Evolutionary conservation across 2,113 vertebrate species (phyloP).

Genomic region (Corapipo altera): DNA sequence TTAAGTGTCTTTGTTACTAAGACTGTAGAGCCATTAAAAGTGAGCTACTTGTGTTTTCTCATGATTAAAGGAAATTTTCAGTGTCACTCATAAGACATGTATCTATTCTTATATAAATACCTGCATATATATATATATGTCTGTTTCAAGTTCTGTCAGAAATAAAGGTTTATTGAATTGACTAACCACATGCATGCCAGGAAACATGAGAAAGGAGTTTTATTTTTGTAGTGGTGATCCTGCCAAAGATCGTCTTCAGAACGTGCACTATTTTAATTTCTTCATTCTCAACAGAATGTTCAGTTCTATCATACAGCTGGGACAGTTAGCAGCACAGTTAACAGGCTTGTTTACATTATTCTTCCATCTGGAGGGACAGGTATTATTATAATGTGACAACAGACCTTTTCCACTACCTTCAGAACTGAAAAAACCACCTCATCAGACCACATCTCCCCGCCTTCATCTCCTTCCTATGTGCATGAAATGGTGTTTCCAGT

Average conservation of each 20-base stretch:
- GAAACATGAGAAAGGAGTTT: background rate
- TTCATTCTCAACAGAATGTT: background rate
- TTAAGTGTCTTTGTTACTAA: background rate
- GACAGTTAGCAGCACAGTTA: background rate
- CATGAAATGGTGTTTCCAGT: background rate
- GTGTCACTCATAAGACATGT: background rate
- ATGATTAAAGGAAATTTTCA: background rate
- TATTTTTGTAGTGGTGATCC: background rate
- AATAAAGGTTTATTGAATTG: background rate
- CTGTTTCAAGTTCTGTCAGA: background rate
- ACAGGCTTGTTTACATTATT: background rate
- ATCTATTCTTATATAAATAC: background rate
- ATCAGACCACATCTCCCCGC: background rate
- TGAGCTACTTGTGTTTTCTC: background rate
- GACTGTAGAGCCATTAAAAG: background rate
- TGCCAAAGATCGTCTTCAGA: background rate
- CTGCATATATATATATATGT: background rate
- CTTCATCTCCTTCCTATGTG: background rate
- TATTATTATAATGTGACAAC: background rate
- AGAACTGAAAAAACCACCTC: background rate
- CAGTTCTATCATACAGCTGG: background rate
- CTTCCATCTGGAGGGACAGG: background rate
- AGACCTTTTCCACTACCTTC: background rate
- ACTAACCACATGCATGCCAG: background rate
- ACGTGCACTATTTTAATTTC: background rate